These are phyloP conservation scores for Acanthosepion pharaonis DNA, from an alignment of 2,888 invertebrate species.

Conservation along the genomic window DNA sequence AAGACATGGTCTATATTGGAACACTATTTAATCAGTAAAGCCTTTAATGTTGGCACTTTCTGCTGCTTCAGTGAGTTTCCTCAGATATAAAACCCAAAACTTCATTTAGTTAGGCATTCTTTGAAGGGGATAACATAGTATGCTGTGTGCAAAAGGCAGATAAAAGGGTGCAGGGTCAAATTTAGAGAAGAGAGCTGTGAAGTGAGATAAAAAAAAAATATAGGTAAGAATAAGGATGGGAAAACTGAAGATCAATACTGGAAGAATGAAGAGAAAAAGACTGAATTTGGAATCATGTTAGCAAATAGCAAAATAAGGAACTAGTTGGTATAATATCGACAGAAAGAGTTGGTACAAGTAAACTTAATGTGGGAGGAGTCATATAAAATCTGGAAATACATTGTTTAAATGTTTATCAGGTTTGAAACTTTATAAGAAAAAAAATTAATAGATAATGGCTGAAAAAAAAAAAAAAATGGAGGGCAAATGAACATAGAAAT, in stretches of 20 bases:
- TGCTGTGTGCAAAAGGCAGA: background rate
- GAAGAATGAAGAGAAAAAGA: background rate
- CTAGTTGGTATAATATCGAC: background rate
- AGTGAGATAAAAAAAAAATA: background rate
- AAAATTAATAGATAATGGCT: background rate
- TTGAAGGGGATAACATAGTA: background rate
- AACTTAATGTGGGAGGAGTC: background rate
- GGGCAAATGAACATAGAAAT: background rate
- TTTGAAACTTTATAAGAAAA: too few relatives aligned
- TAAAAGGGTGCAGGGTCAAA: too few relatives aligned
- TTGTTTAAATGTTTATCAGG: too few relatives aligned
- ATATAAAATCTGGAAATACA: background rate
- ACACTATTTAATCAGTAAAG: background rate
- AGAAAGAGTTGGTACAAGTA: background rate
- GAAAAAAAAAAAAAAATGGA: background rate
- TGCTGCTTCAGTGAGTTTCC: background rate
- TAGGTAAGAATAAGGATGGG: background rate
- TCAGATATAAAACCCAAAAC: too few relatives aligned
- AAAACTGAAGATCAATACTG: background rate
- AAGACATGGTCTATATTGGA: background rate
- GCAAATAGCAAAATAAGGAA: background rate
- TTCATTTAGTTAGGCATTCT: background rate
- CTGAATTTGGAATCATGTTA: background rate
- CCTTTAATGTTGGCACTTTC: background rate
- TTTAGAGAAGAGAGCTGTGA: too few relatives aligned